phyloP scores from a whole-genome alignment of 2,113 vertebrate genomes.

The Brevimyrus niger region DNA sequence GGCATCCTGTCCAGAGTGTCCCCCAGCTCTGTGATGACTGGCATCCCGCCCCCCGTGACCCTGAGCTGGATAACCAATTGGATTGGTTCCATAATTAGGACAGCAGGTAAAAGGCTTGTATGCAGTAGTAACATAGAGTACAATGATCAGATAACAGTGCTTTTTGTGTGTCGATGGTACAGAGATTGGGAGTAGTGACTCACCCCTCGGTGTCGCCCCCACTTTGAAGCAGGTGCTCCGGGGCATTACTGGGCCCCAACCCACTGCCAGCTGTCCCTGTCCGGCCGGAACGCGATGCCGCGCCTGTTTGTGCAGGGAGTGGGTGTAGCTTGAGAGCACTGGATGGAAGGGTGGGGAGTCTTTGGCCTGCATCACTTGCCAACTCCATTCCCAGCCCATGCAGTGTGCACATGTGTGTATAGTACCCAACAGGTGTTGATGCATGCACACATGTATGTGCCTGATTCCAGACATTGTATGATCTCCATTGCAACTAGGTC shows the following conservation, averaged over 20 bases:
- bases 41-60: background rate
- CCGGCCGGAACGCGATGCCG: background rate
- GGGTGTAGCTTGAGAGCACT: background rate
- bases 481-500: background rate
- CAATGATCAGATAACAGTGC: background rate
- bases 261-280: background rate
- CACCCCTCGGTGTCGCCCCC: background rate
- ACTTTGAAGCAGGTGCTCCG: background rate
- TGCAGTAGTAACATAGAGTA: background rate
- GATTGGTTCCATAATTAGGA: background rate
- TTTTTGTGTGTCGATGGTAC: background rate
- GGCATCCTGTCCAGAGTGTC: no score
- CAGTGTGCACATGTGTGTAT: background rate
- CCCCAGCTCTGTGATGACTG: no score
- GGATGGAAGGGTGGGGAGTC: background rate
- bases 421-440: background rate
- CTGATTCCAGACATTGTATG: background rate
- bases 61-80: background rate
- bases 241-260: background rate
- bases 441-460: background rate
- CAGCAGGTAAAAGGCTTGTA: background rate
- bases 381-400: background rate
- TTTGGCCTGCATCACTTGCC: background rate
- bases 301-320: background rate
- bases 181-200: background rate